These are phyloP conservation scores for Drosophila watanabei DNA, from an alignment of 1,140 invertebrate species.

Conservation along the genomic window DNA sequence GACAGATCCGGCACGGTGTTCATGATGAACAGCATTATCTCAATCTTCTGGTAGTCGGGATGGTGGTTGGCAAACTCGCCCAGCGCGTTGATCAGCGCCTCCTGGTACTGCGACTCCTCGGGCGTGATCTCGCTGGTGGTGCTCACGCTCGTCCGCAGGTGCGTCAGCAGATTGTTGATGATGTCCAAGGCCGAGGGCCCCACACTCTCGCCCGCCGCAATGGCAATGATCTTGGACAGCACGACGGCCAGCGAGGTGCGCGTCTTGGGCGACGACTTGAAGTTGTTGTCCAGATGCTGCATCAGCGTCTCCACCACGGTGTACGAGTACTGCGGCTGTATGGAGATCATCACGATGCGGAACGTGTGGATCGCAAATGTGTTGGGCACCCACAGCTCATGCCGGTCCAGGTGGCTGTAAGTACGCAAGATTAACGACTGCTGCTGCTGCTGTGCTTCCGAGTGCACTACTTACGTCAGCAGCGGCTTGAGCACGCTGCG, in stretches of 20 bases:
- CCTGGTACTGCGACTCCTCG: conserved; percentile 95
- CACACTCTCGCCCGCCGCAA: conserved; percentile 97
- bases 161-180: conserved; percentile 97
- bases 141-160: conserved; percentile 94
- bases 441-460: not conserved
- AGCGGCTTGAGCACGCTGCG: conserved; percentile 95
- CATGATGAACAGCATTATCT: conserved; percentile 99
- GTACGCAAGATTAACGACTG: conserved; percentile 1
- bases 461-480: conserved; percentile 89
- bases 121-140: conserved; percentile 87
- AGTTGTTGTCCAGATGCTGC: conserved; percentile 92
- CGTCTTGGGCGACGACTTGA: conserved; percentile 92
- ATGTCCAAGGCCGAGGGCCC: conserved; percentile 99
- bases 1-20: conserved; percentile 93
- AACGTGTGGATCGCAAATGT: conserved; percentile 98
- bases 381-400: conserved; percentile 98
- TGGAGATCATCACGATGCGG: conserved; percentile 99
- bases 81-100: conserved; percentile 97
- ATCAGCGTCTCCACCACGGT: conserved; percentile 98
- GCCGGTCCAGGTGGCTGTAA: conserved; percentile 96
- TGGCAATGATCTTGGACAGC: conserved; percentile 97
- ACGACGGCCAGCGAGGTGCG: conserved; percentile 97
- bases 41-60: conserved; percentile 99
- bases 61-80: conserved; percentile 99
- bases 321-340: conserved; percentile 99